Base-by-base conservation (phyloP, 1,140 invertebrate genomes). In the Choristoneura fumiferana region DNA sequence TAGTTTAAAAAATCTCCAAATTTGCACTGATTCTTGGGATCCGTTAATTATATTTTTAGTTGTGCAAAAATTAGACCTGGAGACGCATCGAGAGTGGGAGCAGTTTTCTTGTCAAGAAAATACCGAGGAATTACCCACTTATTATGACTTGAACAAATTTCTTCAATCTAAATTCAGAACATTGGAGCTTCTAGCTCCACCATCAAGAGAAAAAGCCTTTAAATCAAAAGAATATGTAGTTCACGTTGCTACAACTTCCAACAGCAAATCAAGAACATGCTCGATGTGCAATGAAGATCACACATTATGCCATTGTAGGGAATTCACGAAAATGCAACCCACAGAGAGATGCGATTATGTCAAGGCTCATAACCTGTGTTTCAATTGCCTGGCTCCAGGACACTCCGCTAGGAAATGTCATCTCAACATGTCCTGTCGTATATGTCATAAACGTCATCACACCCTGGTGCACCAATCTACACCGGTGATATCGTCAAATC, bases 361-460 rank as follows among this genome's bases (percentile, higher is more conserved):
- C 1, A 58, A 59, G 60, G 33, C 34, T 14, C 39, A 60, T 6
- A 62, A 59, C 6, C 59, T 73, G 45, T 73, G 70, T 33, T 73
- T 59, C 39, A 73, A 73, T 36, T 73, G 64, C 22, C 53, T 68
- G 33, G 36, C 18, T 33, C 4, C 52, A 3, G 58, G 58, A 15
- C 69, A 72, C 57, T 54, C 55, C 22, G 63, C 49, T n/a, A 57
- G 18, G 12, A 13, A 49, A 13, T 68, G 69, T 58, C 58, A 60
- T 0, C 4, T 55, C 6, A 45, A 37, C 45, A 14, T 43, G n/a
- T 57, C 39, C 13, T 71, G 69, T 36, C 39, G 37, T 53, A 35
- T 60, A 15, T 73, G 70, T 49, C 57, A 55, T 18, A 58, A 36
- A 60, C 64, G 66, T 53, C 70, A 72, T 37, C 67, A 72, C 29